Evolutionary conservation across 37 sponge, comb jelly and placozoan species (phyloP), one percentile per base, ranked within the genome.

Genomic region (Lycopodina hypogea): DNA sequence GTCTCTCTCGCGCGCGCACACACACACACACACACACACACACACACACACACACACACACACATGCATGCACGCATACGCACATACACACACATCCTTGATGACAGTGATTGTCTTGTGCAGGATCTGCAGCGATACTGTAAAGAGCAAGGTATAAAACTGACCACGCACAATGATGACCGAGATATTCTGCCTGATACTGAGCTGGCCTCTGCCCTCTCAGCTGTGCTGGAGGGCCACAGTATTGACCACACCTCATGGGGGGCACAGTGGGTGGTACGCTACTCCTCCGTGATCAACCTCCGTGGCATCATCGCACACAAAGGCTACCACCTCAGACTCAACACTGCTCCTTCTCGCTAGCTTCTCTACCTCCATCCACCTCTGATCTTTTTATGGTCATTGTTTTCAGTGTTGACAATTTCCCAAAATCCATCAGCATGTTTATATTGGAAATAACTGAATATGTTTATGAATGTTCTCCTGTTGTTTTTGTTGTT

Each of bases 81-180:
- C n/a, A n/a, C n/a, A n/a, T n/a, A n/a, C n/a, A n/a, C n/a, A 45
- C 9, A 9, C 4, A 45, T 45, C 9, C 9, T 45, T 45, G 9
- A 45, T 45, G 48, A 9, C 48, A 12, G 9, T 12, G 4, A 45
- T 24, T 65, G 28, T 59, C 4, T 59, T 59, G 4, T 18, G 12
- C 30, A 87, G 87, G 81, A 87, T 68, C 29, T 87, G 51, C 68
- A 42, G 35, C 69, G 38, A 39, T 87, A 70, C 60, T 48, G 70
- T 28, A 75, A 87, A 61, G 48, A 59, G 28, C 65, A 71, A 3
- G 26, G 34, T 11, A 57, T 87, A 6, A 56, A 19, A 1, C 71
- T 87, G n/a, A 71, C 36, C 57, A 87, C 87, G 0, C 87, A 87
- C 68, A 87, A 75, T 59, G 87, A 87, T 42, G 87, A 87, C 21